Evolutionary conservation across 2,113 vertebrate genomes (phyloP), one percentile per base, ranked within the genome.

Genomic region (Nannobrachium achirus): DNA sequence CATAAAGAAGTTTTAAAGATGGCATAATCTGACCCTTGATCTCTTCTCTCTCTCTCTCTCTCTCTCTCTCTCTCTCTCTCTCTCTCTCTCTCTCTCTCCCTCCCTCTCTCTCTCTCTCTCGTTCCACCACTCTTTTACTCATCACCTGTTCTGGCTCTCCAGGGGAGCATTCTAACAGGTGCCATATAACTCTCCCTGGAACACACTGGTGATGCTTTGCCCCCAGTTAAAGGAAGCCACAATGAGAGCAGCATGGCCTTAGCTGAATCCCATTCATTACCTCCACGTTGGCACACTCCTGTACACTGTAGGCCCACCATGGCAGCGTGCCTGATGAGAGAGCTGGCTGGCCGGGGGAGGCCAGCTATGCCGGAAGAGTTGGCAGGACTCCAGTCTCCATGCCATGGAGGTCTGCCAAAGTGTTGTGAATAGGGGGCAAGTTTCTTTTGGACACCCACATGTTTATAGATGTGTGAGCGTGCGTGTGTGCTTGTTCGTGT

Each of bases 81-180:
- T n/a, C 13, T 10, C 39, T 19, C 13, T n/a, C 50, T 14, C 1
- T 38, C 19, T 57, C 14, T 10, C 8, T 8, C 11, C 55, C 9
- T 20, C 6, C 14, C 46, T 55, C 15, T 20, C 38, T 57, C 11
- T 49, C 15, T 13, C 18, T 11, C 41, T 53, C 60, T 10, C 8
- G 14, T 25, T 19, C 62, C 15, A 3, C 41, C 1, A 48, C 18
- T 18, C 45, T 63, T n/a, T n/a, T n/a, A n/a, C n/a, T n/a, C n/a
- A n/a, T 19, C 55, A 57, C 38, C 55, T 57, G 33, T n/a, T 7
- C 14, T 9, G 19, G 16, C 39, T 41, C 38, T 65, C 20, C 14
- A 6, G 39, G 38, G 13, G 6, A n/a, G 18, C 18, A 10, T 20
- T 19, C 45, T 18, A 65, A 61, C 75, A 84, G 81, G 74, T 84